Evolutionary conservation across 2,113 vertebrate genomes (phyloP), one percentile per base, ranked within the genome.

Genomic region (Carassius gibelio): DNA sequence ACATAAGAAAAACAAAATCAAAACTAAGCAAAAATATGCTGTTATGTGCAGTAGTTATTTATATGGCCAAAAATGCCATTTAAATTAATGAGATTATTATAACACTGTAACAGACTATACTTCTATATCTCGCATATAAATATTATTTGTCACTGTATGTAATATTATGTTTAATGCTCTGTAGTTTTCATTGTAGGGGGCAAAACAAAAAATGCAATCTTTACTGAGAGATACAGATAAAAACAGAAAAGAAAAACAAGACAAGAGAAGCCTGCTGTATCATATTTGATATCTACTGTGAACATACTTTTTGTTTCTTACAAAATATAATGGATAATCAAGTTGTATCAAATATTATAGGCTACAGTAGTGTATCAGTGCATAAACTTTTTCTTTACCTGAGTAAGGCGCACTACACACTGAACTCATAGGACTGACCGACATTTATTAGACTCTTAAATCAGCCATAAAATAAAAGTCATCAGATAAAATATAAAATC

Each of bases 401-500:
- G 26, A 57, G 36, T 71, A 71, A 71, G 11, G 23, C 23, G 42
- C 71, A 13, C 9, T 23, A 14, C 0, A 48, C 38, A 5, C 10
- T n/a, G 9, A 30, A 55, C 17, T 57, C 15, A 11, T 77, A 55
- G 5, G 8, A 57, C 19, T 48, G 21, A 48, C n/a, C 57, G 26
- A 62, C 38, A 45, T 55, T 64, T 72, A 48, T 36, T 34, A 76
- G 45, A 78, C 45, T 6, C 26, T 48, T 50, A 38, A 34, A 69
- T 52, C 42, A 62, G 30, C 59, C 21, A 45, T 34, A 81, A 75
- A 68, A 45, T n/a, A 81, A 81, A 75, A 82, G 38, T 74, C 17
- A 42, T 81, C 0, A 59, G 5, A 42, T 42, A 36, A 1, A 11
- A 45, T 68, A 34, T 81, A 3, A 66, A 68, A 26, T 13, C n/a